Base-by-base conservation (phyloP, 2,888 invertebrate genomes). In the Apamea crenata region DNA sequence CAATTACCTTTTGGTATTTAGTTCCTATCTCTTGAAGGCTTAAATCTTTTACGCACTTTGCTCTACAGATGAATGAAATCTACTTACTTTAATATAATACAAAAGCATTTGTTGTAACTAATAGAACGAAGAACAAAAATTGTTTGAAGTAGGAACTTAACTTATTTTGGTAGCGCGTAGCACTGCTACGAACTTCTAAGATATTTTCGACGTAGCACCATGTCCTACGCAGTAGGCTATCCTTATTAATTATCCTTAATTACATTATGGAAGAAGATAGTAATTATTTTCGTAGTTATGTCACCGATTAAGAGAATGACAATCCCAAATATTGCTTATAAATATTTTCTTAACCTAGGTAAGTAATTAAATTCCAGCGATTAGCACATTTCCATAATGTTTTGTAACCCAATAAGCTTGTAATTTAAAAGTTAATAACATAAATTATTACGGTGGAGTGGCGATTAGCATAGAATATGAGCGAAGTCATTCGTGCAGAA, bases 401-500 rank as follows among this genome's bases (percentile, higher is more conserved):
- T 69, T 74, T 71, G 32, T 70, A 80, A 83, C 72, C 73, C 82
- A 86, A 83, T 80, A 84, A 82, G 73, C 73, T 73, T 80, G 77
- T 71, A 82, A 82, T 87, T 80, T 81, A 85, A 85, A 83, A 53
- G 68, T 61, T 77, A 79, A 78, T 83, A 76, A 73, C 82, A 79
- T 68, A 75, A 78, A 83, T 83, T 71, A 81, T 76, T 76, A 70
- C 79, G 68, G 65, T 59, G 59, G 78, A 74, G 79, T 69, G 44
- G 77, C 82, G 78, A 91, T 91, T 89, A 88, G 59, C 88, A 88
- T 86, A 86, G 80, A 88, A 81, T 87, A 88, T 88, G 83, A 88
- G 84, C 83, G 67, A 66, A 89, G 78, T 84, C 89, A 89, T 91
- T 92, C 92, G 90, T 90, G 92, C 87, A 86, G 90, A 90, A 90